Conservation (phyloP, 2,888 invertebrate species). For the Desoria tigrina region DNA sequence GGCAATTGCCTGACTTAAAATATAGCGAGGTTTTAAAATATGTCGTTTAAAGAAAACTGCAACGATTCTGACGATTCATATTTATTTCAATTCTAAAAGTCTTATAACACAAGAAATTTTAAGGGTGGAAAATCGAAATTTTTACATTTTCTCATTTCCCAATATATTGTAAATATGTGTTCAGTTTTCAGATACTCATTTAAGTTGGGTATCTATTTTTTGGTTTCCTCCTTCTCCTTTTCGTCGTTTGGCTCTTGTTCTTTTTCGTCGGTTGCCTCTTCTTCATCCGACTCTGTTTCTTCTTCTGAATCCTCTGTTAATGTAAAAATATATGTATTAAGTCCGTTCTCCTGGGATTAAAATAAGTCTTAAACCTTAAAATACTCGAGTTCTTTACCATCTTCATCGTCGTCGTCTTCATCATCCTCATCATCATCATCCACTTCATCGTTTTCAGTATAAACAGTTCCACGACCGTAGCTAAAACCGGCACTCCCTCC, state of each 20-base stretch:
- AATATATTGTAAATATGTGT: too few relatives aligned
- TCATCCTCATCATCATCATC: constrained; percentile 50
- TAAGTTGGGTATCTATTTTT: too few relatives aligned
- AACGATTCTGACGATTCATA: too few relatives aligned
- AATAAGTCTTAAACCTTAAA: too few relatives aligned
- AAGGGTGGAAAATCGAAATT: too few relatives aligned
- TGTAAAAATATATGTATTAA: not conserved
- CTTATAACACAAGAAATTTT: too few relatives aligned
- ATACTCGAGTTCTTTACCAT: constrained; percentile 26
- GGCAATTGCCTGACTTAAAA: too few relatives aligned
- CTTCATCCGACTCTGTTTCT: not conserved
- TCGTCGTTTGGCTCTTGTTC: constrained; percentile 54
- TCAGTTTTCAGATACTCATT: too few relatives aligned
- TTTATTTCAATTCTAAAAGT: too few relatives aligned
- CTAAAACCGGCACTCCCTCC: constrained; percentile 52
- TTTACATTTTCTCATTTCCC: too few relatives aligned
- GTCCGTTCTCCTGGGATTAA: not conserved
- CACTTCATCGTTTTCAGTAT: constrained; percentile 57
- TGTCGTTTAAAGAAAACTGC: too few relatives aligned
- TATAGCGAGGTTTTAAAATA: too few relatives aligned
- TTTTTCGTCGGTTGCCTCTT: constrained; percentile 54
- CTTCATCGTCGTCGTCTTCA: constrained; percentile 39
- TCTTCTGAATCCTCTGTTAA: constrained; percentile 18
- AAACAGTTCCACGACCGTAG: constrained; percentile 46
- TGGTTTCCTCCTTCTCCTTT: not conserved